Evolutionary conservation across 2,113 vertebrate species (phyloP), one percentile per base, ranked within the genome.

Genomic region (Panthera leo): DNA sequence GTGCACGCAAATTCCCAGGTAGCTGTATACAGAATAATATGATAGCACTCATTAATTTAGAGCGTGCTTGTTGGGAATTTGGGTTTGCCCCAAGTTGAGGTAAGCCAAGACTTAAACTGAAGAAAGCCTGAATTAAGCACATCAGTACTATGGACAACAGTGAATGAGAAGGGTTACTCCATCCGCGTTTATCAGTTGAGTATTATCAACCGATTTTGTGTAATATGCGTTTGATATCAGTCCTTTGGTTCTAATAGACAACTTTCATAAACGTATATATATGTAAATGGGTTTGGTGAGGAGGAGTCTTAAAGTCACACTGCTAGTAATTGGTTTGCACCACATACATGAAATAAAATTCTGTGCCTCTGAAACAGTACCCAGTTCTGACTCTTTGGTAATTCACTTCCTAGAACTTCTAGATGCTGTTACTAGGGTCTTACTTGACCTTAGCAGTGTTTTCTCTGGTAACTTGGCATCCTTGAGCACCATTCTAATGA

Each of bases 401-500:
- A 39, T 70, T 91, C 61, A n/a, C 8, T 75, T 76, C 39, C 63
- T 21, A 27, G 36, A 71, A 53, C 71, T 71, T 94, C 21, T 80
- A 42, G 0, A 15, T 88, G 18, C 12, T 53, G 18, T 65, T 68
- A 34, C 51, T 82, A 31, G 42, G 21, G 29, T 80, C 42, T 88
- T 67, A 8, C 45, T 94, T 2, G 0, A 48, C 89, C 14, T 83
- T 67, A 31, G 19, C 65, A 51, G 2, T 71, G 51, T 91, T 89
- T 96, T 95, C 84, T 29, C 87, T 34, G 63, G 61, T 68, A 67
- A 34, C 18, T 58, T 31, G n/a, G 61, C 14, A 25, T 92, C 75
- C 85, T 95, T 85, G 63, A 73, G 36, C 48, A 8, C 48, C 76
- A 82, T 94, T 96, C 87, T 94, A 82, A 79, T 97, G 79, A 85